Evolutionary conservation across 1,140 invertebrate genomes (phyloP).

Genomic region (Drosophila seguyi): DNA sequence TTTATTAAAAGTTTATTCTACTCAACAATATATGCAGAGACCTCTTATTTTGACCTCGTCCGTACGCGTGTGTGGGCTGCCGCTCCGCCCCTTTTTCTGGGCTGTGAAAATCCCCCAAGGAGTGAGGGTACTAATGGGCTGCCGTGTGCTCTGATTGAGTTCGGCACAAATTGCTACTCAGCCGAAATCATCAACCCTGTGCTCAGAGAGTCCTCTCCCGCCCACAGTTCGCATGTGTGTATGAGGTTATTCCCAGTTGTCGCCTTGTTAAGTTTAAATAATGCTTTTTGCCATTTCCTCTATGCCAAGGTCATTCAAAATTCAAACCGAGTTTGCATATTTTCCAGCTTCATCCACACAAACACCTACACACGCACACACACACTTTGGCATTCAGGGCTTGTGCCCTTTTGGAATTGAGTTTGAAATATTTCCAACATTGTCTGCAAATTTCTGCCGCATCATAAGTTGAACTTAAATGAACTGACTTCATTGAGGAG

Average conservation of each 20-base stretch:
- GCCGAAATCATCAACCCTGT: slow-evolving; percentile 45
- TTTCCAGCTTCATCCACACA: slow-evolving; percentile 38
- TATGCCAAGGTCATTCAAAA: slow-evolving; percentile 85
- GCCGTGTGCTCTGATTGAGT: slow-evolving; percentile 81
- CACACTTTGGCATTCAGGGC: slow-evolving; percentile 28
- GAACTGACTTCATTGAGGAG: slow-evolving; percentile 78
- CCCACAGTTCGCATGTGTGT: slow-evolving; percentile 12
- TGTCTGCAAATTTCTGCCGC: slow-evolving; percentile 76
- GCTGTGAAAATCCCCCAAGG: slow-evolving; percentile 31
- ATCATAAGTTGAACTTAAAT: slow-evolving; percentile 81
- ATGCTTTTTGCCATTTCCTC: slow-evolving; percentile 78
- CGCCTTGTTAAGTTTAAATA: slow-evolving; percentile 81
- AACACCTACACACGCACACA: slow-evolving; percentile 9
- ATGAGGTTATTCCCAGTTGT: slow-evolving; percentile 61
- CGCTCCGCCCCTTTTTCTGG: slow-evolving; percentile 44
- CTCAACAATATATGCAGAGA: neutral
- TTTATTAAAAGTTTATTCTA: no score
- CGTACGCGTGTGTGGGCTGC: slow-evolving; percentile 14
- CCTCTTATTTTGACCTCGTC: neutral
- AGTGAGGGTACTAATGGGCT: slow-evolving; percentile 71
- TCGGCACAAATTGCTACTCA: slow-evolving; percentile 55
- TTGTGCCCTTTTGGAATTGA: slow-evolving; percentile 54
- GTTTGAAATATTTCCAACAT: slow-evolving; percentile 69
- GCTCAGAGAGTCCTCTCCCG: slow-evolving; percentile 3
- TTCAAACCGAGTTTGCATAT: slow-evolving; percentile 73